A percentile compares a stretch with the other conserved stretches of the same genome.
Conservation (phyloP, 37 sponge, comb jelly and placozoan genomes). For the Haliclona indistincta region DNA sequence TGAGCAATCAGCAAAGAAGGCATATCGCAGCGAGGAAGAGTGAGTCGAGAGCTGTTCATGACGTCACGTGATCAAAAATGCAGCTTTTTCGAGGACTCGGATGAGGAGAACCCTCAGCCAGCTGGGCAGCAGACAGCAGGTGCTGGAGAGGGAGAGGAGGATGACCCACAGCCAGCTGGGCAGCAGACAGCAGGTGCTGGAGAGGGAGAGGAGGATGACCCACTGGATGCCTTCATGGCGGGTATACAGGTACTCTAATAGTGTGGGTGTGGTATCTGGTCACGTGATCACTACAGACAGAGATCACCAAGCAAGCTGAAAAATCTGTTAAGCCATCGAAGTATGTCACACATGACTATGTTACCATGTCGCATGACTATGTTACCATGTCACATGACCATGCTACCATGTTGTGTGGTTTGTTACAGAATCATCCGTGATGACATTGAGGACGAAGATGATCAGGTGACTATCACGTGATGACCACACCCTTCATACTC, state of each 20-base stretch:
- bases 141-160: slow-evolving; percentile 13
- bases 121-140: no score
- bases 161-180: no score
- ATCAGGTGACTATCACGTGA: slow-evolving; percentile 65
- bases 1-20: neutral
- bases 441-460: slow-evolving; percentile 97
- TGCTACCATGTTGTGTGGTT: no score
- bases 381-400: no score
- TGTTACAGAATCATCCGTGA: slow-evolving; percentile 62
- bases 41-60: neutral
- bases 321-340: slow-evolving; percentile 3
- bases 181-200: slow-evolving; percentile 16
- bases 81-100: no score
- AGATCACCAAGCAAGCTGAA: slow-evolving; percentile 28
- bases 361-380: no score
- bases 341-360: no score
- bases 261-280: neutral
- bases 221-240: slow-evolving; percentile 98
- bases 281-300: slow-evolving; percentile 3
- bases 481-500: neutral
- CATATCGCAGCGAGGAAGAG: neutral
- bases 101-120: no score
- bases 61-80: neutral
- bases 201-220: slow-evolving; percentile 77
- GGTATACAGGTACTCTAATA: slow-evolving; percentile 69